A percentile compares a stretch with the other conserved stretches of the same genome.
Evolutionary conservation across 2,113 vertebrate species (phyloP).

Genomic region (Herpetotheres cachinnans): DNA sequence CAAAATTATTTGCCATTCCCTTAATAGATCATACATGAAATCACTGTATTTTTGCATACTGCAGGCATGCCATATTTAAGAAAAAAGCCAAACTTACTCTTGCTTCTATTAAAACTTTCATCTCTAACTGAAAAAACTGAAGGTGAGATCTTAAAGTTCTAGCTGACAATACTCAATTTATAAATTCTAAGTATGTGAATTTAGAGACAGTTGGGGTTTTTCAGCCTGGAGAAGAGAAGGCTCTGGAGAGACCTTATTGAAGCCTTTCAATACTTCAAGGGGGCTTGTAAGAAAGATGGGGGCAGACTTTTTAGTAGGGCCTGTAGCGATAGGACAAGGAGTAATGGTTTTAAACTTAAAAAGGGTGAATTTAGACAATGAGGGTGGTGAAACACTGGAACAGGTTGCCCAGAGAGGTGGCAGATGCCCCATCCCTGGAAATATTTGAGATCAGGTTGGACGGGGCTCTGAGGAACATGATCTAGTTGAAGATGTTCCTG

Average conservation of each 20-base stretch:
- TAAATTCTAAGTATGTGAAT: background rate
- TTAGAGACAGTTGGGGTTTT: background rate
- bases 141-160: background rate
- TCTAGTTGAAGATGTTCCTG: background rate
- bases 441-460: background rate
- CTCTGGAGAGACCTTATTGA: background rate
- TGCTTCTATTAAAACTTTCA: background rate
- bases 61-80: background rate
- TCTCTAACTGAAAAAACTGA: background rate
- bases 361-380: background rate
- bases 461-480: background rate
- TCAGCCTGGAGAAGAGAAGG: background rate
- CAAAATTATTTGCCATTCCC: background rate
- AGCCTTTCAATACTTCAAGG: background rate
- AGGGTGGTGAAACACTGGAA: background rate
- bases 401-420: background rate
- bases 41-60: background rate
- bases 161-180: background rate
- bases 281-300: background rate
- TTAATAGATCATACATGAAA: background rate
- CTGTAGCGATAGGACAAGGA: background rate
- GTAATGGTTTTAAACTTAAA: background rate
- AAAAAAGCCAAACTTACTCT: background rate
- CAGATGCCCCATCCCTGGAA: background rate
- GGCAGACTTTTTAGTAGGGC: background rate